These are phyloP conservation scores for Synaphobranchus kaupii DNA, from an alignment of 2,797 vertebrate species.

Conservation along the genomic window DNA sequence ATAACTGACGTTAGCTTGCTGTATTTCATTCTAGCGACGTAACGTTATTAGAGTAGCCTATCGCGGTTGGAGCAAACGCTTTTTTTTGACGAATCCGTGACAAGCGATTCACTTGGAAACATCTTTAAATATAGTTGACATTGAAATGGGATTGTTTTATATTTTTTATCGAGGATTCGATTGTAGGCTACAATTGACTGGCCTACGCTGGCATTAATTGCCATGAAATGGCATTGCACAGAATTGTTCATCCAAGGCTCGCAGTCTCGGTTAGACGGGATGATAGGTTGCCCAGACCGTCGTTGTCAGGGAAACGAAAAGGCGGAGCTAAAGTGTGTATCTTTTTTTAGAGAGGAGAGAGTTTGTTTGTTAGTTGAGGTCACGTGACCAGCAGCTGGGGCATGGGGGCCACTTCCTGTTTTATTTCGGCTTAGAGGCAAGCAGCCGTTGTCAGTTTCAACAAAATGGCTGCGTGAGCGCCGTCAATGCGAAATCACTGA, in stretches of 20 bases:
- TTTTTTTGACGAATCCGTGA: too few species aligned
- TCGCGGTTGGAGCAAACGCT: too few species aligned
- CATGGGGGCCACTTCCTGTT: conserved; percentile 62
- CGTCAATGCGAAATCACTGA: conserved; percentile 69
- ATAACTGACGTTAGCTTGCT: too few species aligned
- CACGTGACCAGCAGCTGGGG: conserved; percentile 55
- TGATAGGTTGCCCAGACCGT: conserved; percentile 30
- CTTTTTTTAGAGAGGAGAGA: conserved; percentile 29
- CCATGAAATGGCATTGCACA: background rate
- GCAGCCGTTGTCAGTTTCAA: conserved; percentile 73
- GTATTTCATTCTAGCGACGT: too few species aligned
- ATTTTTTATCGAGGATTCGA: background rate
- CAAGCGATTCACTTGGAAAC: too few species aligned
- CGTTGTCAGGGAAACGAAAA: conserved; percentile 45
- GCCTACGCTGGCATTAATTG: background rate
- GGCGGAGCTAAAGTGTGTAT: conserved; percentile 48
- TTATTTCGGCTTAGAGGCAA: conserved; percentile 44
- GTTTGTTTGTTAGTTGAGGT: conserved; percentile 57
- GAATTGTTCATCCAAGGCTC: background rate
- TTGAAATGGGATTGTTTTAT: too few species aligned
- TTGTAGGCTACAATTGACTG: background rate
- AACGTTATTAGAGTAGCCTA: too few species aligned
- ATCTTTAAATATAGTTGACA: too few species aligned
- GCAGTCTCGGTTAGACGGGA: background rate
- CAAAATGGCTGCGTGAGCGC: conserved; percentile 80